phyloP scores from a whole-genome alignment of 1,140 invertebrate genomes.

The Eciton burchellii region DNA sequence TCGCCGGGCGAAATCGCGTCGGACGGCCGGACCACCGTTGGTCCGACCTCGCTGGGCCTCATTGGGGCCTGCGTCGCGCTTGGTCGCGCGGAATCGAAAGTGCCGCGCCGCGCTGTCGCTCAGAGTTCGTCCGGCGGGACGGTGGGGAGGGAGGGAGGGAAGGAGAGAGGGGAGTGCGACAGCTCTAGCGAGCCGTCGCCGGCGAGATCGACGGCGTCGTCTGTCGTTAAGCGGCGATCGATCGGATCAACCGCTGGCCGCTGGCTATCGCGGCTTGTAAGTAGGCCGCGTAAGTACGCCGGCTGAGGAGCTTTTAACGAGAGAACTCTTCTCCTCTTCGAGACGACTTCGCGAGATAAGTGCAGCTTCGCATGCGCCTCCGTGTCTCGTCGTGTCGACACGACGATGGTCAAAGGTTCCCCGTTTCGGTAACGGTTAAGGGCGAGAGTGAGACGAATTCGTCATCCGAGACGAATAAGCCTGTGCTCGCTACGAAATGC shows the following conservation, averaged over 20 bases:
- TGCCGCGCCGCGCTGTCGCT: neutral
- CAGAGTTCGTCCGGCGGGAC: slow-evolving; percentile 31
- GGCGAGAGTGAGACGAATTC: no score
- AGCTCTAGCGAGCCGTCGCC: no score
- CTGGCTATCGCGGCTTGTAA: slow-evolving; percentile 19
- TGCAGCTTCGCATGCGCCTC: no score
- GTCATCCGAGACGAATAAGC: no score
- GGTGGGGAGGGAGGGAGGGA: no score
- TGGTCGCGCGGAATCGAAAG: slow-evolving; percentile 5
- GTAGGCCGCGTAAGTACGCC: neutral
- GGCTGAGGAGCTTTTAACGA: neutral
- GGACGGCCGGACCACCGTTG: slow-evolving; percentile 74
- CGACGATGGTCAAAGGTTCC: no score
- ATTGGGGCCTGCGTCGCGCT: neutral
- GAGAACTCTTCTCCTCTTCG: neutral
- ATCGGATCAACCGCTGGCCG: slow-evolving; percentile 33
- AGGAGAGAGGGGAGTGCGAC: no score
- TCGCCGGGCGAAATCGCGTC: slow-evolving; percentile 77
- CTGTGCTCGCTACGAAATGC: no score
- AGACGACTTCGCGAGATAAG: neutral
- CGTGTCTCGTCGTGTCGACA: no score
- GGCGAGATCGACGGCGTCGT: slow-evolving; percentile 25
- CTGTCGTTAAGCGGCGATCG: slow-evolving; percentile 21
- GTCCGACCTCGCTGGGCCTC: slow-evolving; percentile 10
- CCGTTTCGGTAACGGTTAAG: no score